Evolutionary conservation across 2,797 vertebrate genomes (phyloP).

Genomic region (Spatula clypeata): DNA sequence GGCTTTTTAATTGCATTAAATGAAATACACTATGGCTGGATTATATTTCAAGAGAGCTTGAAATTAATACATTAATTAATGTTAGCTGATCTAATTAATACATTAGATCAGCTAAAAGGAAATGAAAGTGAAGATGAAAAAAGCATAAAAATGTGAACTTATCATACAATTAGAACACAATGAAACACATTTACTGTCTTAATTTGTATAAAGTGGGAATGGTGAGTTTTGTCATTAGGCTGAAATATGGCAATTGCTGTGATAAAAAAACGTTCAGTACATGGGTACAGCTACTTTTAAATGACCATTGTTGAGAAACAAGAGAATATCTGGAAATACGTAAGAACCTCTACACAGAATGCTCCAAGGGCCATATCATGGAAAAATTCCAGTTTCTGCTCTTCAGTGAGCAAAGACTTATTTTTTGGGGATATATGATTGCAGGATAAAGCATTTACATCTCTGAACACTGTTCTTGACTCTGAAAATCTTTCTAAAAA

Average conservation of each 20-base stretch:
- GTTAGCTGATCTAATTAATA: too few species aligned
- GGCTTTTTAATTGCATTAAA: conserved; percentile 52
- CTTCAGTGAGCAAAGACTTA: background rate
- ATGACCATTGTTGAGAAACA: background rate
- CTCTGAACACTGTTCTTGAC: background rate
- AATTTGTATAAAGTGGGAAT: background rate
- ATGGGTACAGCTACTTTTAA: background rate
- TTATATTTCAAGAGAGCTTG: conserved; percentile 45
- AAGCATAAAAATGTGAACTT: background rate
- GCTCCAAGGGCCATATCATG: background rate
- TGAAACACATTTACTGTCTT: background rate
- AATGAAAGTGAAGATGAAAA: conserved; percentile 28
- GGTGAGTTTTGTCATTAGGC: background rate
- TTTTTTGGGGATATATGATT: background rate
- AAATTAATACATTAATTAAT: conserved; percentile 73
- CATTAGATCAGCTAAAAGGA: conserved; percentile 40
- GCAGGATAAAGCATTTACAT: background rate
- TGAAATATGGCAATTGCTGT: background rate
- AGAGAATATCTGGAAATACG: background rate
- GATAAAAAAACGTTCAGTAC: background rate
- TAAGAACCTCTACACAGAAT: background rate
- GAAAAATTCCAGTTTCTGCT: background rate
- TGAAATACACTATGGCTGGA: conserved; percentile 37
- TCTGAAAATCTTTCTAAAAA: background rate
- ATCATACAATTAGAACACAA: background rate